Percentiles rank a stretch among this genome's conserved stretches.
Evolutionary conservation across 2,797 vertebrate genomes (phyloP).

Genomic region (Capromys pilorides): DNA sequence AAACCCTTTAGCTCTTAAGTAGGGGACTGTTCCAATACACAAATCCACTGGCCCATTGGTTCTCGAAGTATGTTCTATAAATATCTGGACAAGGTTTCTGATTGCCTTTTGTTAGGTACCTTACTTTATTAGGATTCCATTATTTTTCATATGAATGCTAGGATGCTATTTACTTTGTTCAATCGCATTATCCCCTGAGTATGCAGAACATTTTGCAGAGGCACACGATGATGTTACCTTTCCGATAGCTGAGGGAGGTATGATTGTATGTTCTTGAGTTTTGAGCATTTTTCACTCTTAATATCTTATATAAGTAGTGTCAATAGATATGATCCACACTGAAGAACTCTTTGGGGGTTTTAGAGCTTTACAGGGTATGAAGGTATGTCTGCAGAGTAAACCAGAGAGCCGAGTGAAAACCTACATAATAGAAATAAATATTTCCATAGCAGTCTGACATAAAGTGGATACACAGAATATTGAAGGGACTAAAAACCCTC

Average conservation of each 20-base stretch:
- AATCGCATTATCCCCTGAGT: background rate
- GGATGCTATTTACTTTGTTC: background rate
- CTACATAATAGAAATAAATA: background rate
- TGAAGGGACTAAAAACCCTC: background rate
- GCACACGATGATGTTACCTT: background rate
- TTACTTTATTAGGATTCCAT: background rate
- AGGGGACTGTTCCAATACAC: background rate
- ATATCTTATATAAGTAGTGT: background rate
- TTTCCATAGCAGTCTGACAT: background rate
- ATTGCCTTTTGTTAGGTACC: background rate
- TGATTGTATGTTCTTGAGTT: background rate
- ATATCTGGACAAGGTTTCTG: background rate
- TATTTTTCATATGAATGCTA: background rate
- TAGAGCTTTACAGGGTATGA: background rate
- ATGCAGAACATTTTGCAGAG: background rate
- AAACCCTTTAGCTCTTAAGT: slow-evolving; percentile 7
- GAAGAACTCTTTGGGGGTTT: background rate
- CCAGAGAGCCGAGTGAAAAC: background rate
- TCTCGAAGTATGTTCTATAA: slow-evolving; percentile 6
- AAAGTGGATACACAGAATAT: background rate
- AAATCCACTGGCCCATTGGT: background rate
- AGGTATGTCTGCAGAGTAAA: background rate
- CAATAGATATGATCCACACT: background rate
- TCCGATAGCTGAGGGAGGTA: background rate
- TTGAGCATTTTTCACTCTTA: background rate